Evolutionary conservation across 2,797 vertebrate species (phyloP), one percentile per base, ranked within the genome.

Genomic region (Crax fasciolata): DNA sequence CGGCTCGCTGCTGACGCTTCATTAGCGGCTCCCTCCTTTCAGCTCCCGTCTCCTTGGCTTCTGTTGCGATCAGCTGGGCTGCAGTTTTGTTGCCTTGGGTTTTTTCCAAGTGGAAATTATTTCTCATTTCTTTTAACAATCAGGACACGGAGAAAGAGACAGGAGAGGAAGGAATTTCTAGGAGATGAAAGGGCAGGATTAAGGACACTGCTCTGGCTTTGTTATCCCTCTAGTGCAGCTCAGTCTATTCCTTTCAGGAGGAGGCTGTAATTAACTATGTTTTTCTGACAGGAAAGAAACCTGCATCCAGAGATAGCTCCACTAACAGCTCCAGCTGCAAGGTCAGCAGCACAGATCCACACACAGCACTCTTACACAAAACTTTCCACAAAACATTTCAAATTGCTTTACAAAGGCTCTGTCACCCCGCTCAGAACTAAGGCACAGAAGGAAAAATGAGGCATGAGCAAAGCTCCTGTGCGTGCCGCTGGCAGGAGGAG

Each of bases 91-190:
- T 73, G 83, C 86, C 74, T 78, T 95, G 95, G 51, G 1, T 78
- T 94, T 90, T 93, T 90, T 87, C 90, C 96, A 96, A 93, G 78
- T 93, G 88, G 91, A 96, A 96, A 96, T 94, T 84, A 93, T 95
- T 96, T 90, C 82, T 94, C 82, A 72, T 95, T 93, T 91, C 91
- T 95, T 93, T 87, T 83, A 76, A 89, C 66, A 90, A 87, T 93
- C 85, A 81, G 91, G 66, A 87, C 63, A 71, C 63, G 79, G 72
- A 78, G 46, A 89, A 93, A 82, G 48, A 72, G 77, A 89, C 86
- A 35, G 67, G 74, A 94, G 49, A 95, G 70, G 87, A 94, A 94
- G 66, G 90, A 90, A 91, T 95, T 96, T 91, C 89, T 35, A 89
- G 73, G 87, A 92, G 95, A 96, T 93, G 94, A 96, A 95, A 90